Base-by-base conservation (phyloP, 1,140 invertebrate genomes). In the Dysdera silvatica region DNA sequence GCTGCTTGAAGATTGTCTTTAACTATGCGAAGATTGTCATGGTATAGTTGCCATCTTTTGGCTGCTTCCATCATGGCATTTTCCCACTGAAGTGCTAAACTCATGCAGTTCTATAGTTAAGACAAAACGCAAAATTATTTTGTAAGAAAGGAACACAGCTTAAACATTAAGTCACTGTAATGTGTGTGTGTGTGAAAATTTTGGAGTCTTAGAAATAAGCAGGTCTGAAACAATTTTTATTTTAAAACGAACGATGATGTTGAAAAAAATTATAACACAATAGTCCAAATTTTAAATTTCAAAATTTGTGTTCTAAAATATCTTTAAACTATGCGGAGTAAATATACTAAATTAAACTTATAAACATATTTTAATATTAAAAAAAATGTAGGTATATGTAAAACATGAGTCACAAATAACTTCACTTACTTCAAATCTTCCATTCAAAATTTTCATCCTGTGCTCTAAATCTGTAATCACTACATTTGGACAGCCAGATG, bases 1-100 rank as follows among this genome's bases (percentile, higher is more conserved):
- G 91, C 91, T 43, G 85, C 82, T 0, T 85, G 83, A 0, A 95
- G 77, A 90, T 91, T 95, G 57, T 91, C 88, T 24, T 84, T 85
- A 0, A 95, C 85, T 4, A 84, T 80, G 32, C 84, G 79, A 71
- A 89, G 85, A 71, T 85, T 86, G 66, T 88, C 85, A 26, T 85
- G 82, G 72, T 89, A 92, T 64, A 86, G 85, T n/a, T 86, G 83
- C 91, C 91, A 95, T 48, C 86, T 85, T 4, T 87, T 79, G 2
- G 88, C 81, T 0, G 86, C 82, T 70, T 91, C 86, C 67, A 87
- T 84, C 14, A 95, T 78, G 52, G 77, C 76, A 66, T 87, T 83
- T 71, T 95, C 90, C 82, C 85, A 87, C 3, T 86, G 74, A 61
- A 86, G 85, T 72, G 62, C 72, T 68, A 61, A 55, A 47, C 14